Evolutionary conservation across 2,888 invertebrate genomes (phyloP), one percentile per base, ranked within the genome.

Genomic region (Acleris laterana): DNA sequence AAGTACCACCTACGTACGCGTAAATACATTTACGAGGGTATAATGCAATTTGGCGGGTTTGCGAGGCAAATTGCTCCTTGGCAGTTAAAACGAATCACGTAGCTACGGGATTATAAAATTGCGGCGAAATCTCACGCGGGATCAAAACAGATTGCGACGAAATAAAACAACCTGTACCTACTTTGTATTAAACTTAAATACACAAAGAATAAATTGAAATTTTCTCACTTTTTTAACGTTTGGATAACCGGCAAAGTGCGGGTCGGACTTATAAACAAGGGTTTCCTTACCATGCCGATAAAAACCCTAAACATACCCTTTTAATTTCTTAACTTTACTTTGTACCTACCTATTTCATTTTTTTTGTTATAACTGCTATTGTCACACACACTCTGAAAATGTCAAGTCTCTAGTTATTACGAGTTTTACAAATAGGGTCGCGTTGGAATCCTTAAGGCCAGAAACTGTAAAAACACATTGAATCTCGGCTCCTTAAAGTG

Each of bases 31-130:
- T 74, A 72, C 75, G 73, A 77, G 78, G 74, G 73, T 77, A 74
- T 84, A 84, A 87, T 82, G 80, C 79, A 83, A 86, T 87, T 85
- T 83, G 74, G 75, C 72, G 74, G 77, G 80, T 79, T 81, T 78
- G 72, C 79, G 73, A 72, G 69, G 79, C 77, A 85, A 88, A 88
- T 85, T 86, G 83, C 83, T 85, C 77, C 83, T 83, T 83, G 79
- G 75, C 81, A 83, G 79, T 84, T 84, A 83, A 85, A 87, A 83
- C 84, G 84, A 83, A 88, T 87, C 83, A 87, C 82, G 84, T 81
- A 82, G 78, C 82, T 62, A 64, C 70, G 78, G 83, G 82, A 85
- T 88, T 86, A 87, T 83, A 83, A 87, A 88, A 85, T 86, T 84
- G 83, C 74, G 81, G 83, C 78, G 73, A 81, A 84, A 87, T 80